Evolutionary conservation across 2,113 vertebrate genomes (phyloP), one percentile per base, ranked within the genome.

Genomic region (Calidris pygmaea): DNA sequence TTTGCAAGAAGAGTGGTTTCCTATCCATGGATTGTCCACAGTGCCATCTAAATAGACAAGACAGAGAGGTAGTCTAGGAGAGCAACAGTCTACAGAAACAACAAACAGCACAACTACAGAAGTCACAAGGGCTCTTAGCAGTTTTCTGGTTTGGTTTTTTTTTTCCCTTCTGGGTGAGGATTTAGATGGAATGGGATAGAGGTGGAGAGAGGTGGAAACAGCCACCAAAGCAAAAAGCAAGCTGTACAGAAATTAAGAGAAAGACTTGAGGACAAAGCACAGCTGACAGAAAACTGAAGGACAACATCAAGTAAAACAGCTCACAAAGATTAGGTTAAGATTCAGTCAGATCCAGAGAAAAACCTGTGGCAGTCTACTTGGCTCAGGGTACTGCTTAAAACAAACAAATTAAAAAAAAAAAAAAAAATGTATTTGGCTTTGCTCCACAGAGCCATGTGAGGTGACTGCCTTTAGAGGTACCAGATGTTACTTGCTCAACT

Each of bases 101-200:
- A 6, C 34, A 74, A n/a, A 20, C 59, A 53, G 6, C 24, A 43
- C 32, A 56, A 30, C 35, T n/a, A 18, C 35, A 60, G 32, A 50
- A 53, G 39, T n/a, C 34, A 41, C 43, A 81, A 43, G 10, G 59
- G 63, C n/a, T 72, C n/a, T 70, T 52, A n/a, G 6, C 9, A 50
- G 29, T 0, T 0, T 3, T 72, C 65, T 34, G 7, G 3, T 20
- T 58, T 39, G 23, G 20, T 3, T 20, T 52, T 65, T 50, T 50
- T 50, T 4, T 12, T 50, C 30, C 10, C 26, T 89, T 34, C 39
- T 80, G 8, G 20, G 13, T 29, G 20, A 74, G 17, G 63, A 89
- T 65, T 94, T 82, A 94, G 21, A 41, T 48, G 6, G 34, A 77
- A 50, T 29, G 37, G 12, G 4, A 56, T 43, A 65, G 55, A 35